Evolutionary conservation across 2,888 invertebrate genomes (phyloP).

Genomic region (Zootermopsis nevadensis): DNA sequence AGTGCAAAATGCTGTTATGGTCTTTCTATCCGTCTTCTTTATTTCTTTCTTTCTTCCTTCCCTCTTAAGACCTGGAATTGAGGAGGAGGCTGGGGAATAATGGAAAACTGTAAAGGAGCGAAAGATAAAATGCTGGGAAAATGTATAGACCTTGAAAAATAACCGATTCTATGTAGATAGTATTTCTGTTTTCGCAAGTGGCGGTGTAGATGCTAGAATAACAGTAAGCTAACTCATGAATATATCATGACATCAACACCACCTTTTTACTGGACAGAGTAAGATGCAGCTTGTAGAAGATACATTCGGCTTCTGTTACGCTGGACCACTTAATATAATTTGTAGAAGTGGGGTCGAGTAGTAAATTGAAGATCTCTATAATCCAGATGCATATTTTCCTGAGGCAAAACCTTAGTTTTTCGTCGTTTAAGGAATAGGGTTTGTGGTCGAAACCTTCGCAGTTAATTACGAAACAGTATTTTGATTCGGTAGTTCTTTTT

Average conservation of each 20-base stretch:
- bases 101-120: conserved; percentile 2
- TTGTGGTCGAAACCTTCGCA: too few species aligned
- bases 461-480: too few species aligned
- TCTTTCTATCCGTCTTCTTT: conserved; percentile 27
- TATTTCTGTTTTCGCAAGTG: neutral
- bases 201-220: neutral
- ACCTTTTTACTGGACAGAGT: too few species aligned
- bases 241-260: neutral
- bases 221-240: neutral
- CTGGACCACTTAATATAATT: too few species aligned
- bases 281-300: too few species aligned
- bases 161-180: neutral
- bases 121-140: neutral
- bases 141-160: conserved; percentile 4
- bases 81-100: neutral
- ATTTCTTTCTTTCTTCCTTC: neutral
- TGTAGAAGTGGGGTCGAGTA: too few species aligned
- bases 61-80: neutral
- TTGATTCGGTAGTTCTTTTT: too few species aligned
- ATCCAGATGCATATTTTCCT: too few species aligned
- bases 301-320: too few species aligned
- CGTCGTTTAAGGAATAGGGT: too few species aligned
- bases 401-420: too few species aligned
- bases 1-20: conserved; percentile 45
- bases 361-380: too few species aligned